These are phyloP conservation scores for Caenorhabditis plicata DNA, from an alignment of 2,888 invertebrate species.

Conservation along the genomic window DNA sequence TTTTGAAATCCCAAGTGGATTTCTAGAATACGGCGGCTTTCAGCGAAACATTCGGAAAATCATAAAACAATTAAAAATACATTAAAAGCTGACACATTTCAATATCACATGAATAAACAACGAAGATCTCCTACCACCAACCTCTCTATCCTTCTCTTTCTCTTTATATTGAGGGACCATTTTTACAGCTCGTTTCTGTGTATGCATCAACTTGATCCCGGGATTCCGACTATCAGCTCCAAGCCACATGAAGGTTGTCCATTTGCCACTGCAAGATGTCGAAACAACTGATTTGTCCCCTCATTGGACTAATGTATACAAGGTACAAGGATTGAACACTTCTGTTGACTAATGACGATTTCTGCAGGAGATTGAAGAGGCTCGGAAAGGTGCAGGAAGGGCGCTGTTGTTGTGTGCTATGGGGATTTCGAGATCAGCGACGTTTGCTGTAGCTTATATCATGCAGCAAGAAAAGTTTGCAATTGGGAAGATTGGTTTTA, in stretches of 20 bases:
- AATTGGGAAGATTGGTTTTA: background rate
- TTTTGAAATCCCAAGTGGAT: too few relatives aligned
- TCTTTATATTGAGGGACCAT: too few relatives aligned
- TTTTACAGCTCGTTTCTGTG: conserved; percentile 47
- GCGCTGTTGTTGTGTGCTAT: conserved; percentile 53
- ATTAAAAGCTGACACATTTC: too few relatives aligned
- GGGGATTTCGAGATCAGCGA: conserved; percentile 55
- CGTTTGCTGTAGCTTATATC: conserved; percentile 55
- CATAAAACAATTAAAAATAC: too few relatives aligned
- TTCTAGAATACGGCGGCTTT: too few relatives aligned
- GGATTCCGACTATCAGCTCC: conserved; percentile 50
- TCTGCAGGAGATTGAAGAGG: conserved; percentile 47
- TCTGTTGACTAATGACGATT: conserved; percentile 1
- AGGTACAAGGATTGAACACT: conserved; percentile 18
- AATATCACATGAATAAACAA: too few relatives aligned
- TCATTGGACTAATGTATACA: conserved; percentile 50
- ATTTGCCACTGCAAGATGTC: conserved; percentile 50
- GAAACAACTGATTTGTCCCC: conserved; percentile 45
- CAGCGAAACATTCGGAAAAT: too few relatives aligned
- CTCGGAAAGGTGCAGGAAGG: conserved; percentile 46
- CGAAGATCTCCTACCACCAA: too few relatives aligned
- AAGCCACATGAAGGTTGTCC: conserved; percentile 43
- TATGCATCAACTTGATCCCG: conserved; percentile 51
- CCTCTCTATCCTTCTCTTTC: too few relatives aligned
- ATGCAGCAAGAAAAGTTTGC: conserved; percentile 48